These are phyloP conservation scores for Carassius carassius DNA, from an alignment of 2,113 vertebrate genomes.

Conservation along the genomic window DNA sequence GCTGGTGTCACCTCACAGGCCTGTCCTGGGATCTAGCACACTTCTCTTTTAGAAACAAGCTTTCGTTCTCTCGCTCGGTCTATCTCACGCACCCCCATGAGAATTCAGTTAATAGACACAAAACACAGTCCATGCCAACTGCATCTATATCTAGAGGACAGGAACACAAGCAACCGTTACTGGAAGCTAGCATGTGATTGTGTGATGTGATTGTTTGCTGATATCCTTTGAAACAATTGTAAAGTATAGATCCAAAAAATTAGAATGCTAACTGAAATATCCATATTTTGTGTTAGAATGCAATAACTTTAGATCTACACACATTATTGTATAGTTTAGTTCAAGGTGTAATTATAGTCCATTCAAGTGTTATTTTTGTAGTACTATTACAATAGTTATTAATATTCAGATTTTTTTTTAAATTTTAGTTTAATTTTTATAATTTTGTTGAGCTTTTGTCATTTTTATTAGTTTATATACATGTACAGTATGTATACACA, in stretches of 20 bases:
- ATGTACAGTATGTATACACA: too few relatives aligned
- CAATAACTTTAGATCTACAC: background rate
- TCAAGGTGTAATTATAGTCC: too few relatives aligned
- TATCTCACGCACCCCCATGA: background rate
- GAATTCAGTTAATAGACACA: slow-evolving; percentile 28
- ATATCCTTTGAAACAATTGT: background rate
- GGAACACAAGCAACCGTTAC: background rate
- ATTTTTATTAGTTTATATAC: too few relatives aligned
- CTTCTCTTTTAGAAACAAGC: slow-evolving; percentile 51
- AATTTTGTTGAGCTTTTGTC: background rate
- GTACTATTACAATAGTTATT: too few relatives aligned
- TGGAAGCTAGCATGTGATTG: background rate
- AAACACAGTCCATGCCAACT: slow-evolving; percentile 13
- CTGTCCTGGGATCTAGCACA: slow-evolving; percentile 66
- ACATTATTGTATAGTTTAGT: too few relatives aligned
- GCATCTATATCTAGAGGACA: background rate
- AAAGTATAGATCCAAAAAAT: background rate
- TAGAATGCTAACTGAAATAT: background rate
- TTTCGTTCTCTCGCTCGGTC: background rate
- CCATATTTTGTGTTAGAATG: background rate
- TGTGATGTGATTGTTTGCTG: background rate
- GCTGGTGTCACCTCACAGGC: slow-evolving; percentile 49
- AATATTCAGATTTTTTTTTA: too few relatives aligned
- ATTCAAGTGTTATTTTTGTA: too few relatives aligned
- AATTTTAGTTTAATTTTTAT: background rate